Percentiles rank a stretch among this genome's conserved stretches.
These are phyloP conservation scores for Collichthys lucidus DNA, from an alignment of 2,113 vertebrate species.

Conservation along the genomic window DNA sequence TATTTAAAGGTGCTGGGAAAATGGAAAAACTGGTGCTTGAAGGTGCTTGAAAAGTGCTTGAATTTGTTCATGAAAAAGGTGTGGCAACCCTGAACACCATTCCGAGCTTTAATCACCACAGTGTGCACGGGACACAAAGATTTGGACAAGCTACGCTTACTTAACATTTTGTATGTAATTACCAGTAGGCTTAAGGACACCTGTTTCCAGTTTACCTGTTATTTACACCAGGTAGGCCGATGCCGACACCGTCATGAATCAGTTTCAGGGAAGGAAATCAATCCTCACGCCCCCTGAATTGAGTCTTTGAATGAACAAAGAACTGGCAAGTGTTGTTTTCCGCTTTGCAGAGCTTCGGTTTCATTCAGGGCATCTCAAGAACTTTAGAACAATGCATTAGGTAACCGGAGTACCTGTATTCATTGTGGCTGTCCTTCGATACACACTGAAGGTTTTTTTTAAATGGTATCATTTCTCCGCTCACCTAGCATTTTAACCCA, in stretches of 20 bases:
- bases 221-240: conserved; percentile 6
- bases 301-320: not conserved
- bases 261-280: conserved; percentile 5
- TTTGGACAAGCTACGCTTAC: not conserved
- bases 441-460: not conserved
- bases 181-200: not conserved
- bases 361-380: not conserved
- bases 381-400: not conserved
- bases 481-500: not conserved
- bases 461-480: not conserved
- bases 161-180: not conserved
- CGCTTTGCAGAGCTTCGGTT: not conserved
- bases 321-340: not conserved
- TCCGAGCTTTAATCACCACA: not conserved
- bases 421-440: not conserved
- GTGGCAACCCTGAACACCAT: no score
- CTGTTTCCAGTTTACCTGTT: conserved; percentile 31
- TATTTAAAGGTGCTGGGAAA: no score
- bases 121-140: not conserved
- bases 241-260: conserved; percentile 5
- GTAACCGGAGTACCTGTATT: not conserved
- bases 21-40: no score
- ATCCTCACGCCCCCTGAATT: not conserved
- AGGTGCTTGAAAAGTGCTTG: no score
- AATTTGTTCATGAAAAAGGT: no score